These are phyloP conservation scores for Tinamus major DNA, from an alignment of 2,797 vertebrate species.

Conservation along the genomic window DNA sequence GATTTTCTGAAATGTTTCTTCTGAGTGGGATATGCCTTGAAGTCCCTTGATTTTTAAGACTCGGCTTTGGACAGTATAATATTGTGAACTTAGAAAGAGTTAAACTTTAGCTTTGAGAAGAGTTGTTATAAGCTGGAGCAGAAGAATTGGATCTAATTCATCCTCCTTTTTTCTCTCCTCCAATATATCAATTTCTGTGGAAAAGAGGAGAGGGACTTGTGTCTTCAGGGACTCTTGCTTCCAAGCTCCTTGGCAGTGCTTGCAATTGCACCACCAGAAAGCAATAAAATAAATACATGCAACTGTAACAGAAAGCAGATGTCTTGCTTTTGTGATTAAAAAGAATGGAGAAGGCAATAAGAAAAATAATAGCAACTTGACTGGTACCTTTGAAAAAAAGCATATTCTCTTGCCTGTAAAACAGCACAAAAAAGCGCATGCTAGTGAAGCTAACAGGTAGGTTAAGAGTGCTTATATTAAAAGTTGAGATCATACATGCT, in stretches of 20 bases:
- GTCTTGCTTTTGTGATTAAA: constrained; percentile 46
- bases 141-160: constrained; percentile 9
- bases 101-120: constrained; percentile 45
- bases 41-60: neutral
- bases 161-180: constrained; percentile 23
- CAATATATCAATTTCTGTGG: constrained; percentile 8
- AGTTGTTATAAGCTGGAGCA: neutral
- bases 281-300: constrained; percentile 43
- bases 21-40: neutral
- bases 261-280: constrained; percentile 29
- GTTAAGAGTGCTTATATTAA: neutral
- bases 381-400: neutral
- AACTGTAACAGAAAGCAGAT: constrained; percentile 65
- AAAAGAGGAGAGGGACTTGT: constrained; percentile 11
- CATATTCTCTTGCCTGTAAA: neutral
- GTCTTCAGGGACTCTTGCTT: constrained; percentile 30
- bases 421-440: neutral
- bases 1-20: neutral
- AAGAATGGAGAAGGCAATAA: constrained; percentile 5
- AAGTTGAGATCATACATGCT: neutral
- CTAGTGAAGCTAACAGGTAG: neutral
- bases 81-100: constrained; percentile 18
- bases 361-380: neutral
- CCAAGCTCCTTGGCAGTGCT: neutral
- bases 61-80: neutral